Conservation (phyloP, 2,113 vertebrate genomes). For the Oreocharis arfaki region DNA sequence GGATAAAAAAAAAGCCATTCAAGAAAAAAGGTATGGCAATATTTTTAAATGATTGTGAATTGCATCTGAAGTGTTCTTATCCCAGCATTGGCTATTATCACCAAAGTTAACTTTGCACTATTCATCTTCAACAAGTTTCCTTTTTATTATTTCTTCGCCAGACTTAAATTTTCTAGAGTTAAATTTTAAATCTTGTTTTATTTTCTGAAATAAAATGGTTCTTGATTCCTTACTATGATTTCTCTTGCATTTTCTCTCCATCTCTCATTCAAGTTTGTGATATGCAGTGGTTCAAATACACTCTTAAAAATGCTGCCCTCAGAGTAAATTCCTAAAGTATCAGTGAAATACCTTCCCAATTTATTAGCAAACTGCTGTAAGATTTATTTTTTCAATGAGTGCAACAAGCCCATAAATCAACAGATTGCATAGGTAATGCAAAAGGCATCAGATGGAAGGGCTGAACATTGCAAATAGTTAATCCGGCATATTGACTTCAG, state of each 20-base stretch:
- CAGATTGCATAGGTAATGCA: background rate
- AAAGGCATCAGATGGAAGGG: background rate
- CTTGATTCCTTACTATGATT: slow-evolving; percentile 15
- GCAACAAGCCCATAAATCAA: background rate
- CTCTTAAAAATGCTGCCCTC: background rate
- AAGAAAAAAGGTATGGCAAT: background rate
- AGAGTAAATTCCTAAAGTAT: slow-evolving; percentile 59
- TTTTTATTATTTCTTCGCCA: slow-evolving; percentile 15
- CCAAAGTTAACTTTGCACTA: background rate
- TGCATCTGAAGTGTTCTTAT: background rate
- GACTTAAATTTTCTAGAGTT: background rate
- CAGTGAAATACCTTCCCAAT: slow-evolving; percentile 9
- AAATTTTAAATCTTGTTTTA: background rate
- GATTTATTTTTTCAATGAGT: slow-evolving; percentile 2
- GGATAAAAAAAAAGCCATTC: background rate
- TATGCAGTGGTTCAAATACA: background rate
- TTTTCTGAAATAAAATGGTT: slow-evolving; percentile 10
- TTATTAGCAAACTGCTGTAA: background rate
- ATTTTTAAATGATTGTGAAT: background rate
- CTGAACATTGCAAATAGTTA: background rate
- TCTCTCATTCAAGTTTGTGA: slow-evolving; percentile 1
- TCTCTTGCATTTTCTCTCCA: background rate
- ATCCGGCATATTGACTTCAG: background rate
- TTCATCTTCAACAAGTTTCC: background rate
- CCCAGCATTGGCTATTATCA: background rate